Evolutionary conservation across 2,888 invertebrate species (phyloP).

Genomic region (Gasteruption jaculator): DNA sequence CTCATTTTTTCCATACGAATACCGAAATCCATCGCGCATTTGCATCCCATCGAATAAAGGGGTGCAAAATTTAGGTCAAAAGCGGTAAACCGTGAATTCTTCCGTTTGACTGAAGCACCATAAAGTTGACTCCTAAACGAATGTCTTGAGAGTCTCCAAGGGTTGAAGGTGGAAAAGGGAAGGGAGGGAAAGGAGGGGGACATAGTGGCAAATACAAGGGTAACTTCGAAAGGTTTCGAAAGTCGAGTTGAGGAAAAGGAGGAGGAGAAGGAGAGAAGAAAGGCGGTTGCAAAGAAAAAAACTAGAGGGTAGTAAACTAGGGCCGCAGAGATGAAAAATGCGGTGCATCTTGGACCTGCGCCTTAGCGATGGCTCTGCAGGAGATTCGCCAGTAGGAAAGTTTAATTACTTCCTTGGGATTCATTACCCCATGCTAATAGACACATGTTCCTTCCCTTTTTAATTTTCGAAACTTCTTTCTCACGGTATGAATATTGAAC

Average conservation of each 20-base stretch:
- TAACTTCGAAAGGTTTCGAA: neutral
- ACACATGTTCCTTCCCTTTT: slow-evolving; percentile 37
- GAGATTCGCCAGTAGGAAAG: slow-evolving; percentile 39
- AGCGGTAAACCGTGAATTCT: no score
- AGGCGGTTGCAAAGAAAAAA: no score
- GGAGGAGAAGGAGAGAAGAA: slow-evolving; percentile 5
- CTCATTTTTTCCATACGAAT: no score
- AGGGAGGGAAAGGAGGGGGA: slow-evolving; percentile 16
- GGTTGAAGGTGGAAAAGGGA: slow-evolving; percentile 9
- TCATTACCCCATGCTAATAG: slow-evolving; percentile 47
- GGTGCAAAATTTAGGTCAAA: no score
- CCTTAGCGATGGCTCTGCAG: slow-evolving; percentile 22
- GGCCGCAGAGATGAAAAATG: slow-evolving; percentile 32
- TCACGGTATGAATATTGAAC: slow-evolving; percentile 40
- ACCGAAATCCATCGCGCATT: no score
- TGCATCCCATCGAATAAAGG: no score
- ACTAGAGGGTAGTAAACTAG: no score
- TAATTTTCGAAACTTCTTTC: slow-evolving; percentile 32
- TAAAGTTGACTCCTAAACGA: no score
- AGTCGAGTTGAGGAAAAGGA: slow-evolving; percentile 10
- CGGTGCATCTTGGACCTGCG: slow-evolving; percentile 25
- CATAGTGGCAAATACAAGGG: slow-evolving; percentile 7
- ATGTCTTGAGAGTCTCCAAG: no score
- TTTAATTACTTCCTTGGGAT: slow-evolving; percentile 47
- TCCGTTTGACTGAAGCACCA: no score